These are phyloP conservation scores for Crioceris asparagi DNA, from an alignment of 2,888 invertebrate genomes.

Conservation along the genomic window DNA sequence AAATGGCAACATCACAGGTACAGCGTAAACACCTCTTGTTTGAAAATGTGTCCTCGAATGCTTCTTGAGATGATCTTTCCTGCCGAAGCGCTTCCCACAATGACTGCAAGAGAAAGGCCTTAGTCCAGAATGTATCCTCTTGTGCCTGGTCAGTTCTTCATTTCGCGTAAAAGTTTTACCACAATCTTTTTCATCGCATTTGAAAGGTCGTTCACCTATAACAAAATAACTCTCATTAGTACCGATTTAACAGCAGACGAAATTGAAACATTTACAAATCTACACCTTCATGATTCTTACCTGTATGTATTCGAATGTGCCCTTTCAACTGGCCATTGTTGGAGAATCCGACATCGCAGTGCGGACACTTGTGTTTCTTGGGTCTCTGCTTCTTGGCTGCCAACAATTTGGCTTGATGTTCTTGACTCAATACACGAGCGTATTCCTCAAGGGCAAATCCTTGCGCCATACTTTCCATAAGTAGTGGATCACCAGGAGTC, in stretches of 20 bases:
- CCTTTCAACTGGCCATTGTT: constrained; percentile 89
- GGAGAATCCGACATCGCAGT: constrained; percentile 85
- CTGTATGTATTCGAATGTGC: constrained; percentile 84
- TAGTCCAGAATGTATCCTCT: constrained; percentile 78
- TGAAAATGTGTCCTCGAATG: constrained; percentile 77
- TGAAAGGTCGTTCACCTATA: constrained; percentile 74
- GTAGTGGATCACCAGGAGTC: constrained; percentile 26
- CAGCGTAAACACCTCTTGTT: constrained; percentile 41
- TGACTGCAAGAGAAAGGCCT: constrained; percentile 76
- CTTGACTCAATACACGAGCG: constrained; percentile 57
- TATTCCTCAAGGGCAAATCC: constrained; percentile 58
- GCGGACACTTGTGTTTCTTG: constrained; percentile 83
- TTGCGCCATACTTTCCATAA: constrained; percentile 33
- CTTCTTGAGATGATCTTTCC: constrained; percentile 90
- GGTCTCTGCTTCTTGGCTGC: constrained; percentile 69
- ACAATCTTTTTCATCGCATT: constrained; percentile 75
- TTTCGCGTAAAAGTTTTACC: constrained; percentile 86
- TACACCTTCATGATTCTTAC: too few species aligned
- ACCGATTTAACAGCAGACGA: too few species aligned
- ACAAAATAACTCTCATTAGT: too few species aligned
- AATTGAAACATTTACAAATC: too few species aligned
- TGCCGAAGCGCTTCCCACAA: constrained; percentile 87
- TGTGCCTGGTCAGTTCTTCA: constrained; percentile 85
- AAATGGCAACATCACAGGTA: constrained; percentile 36
- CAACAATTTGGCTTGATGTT: constrained; percentile 56